Conservation (phyloP, 2,113 vertebrate genomes). For the Opisthocomus hoazin region DNA sequence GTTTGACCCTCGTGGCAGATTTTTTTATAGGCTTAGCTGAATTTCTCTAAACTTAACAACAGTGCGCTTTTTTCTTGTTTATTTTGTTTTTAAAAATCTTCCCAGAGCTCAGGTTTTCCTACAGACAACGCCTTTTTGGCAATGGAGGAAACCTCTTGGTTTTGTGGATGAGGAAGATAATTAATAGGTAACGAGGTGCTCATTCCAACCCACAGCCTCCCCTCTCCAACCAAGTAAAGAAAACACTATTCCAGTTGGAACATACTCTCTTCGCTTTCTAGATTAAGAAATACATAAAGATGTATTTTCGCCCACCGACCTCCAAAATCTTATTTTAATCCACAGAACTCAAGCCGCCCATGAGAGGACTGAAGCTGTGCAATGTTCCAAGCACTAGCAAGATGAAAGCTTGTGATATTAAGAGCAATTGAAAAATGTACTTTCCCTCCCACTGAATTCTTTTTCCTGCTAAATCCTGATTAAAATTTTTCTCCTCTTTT, state of each 20-base stretch:
- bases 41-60: slow-evolving; percentile 55
- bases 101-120: neutral
- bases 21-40: slow-evolving; percentile 58
- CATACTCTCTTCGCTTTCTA: neutral
- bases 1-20: slow-evolving; percentile 77
- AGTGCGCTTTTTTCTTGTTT: neutral
- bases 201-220: neutral
- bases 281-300: slow-evolving; percentile 1
- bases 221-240: neutral
- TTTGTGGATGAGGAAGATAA: slow-evolving; percentile 26
- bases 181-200: slow-evolving; percentile 46
- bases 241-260: neutral
- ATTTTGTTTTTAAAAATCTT: neutral
- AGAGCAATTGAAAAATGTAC: slow-evolving; percentile 38
- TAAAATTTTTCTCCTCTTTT: neutral
- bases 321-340: slow-evolving; percentile 49
- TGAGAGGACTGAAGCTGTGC: slow-evolving; percentile 18
- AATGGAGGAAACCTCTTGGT: neutral
- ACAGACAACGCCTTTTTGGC: neutral
- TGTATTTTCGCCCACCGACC: slow-evolving; percentile 15
- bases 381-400: neutral
- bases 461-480: slow-evolving; percentile 16
- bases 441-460: slow-evolving; percentile 39
- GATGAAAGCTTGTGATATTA: slow-evolving; percentile 43
- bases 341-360: neutral